Percentiles rank a stretch among this genome's conserved stretches.
These are phyloP conservation scores for Anagyrus pseudococci DNA, from an alignment of 2,888 invertebrate genomes.

Conservation along the genomic window DNA sequence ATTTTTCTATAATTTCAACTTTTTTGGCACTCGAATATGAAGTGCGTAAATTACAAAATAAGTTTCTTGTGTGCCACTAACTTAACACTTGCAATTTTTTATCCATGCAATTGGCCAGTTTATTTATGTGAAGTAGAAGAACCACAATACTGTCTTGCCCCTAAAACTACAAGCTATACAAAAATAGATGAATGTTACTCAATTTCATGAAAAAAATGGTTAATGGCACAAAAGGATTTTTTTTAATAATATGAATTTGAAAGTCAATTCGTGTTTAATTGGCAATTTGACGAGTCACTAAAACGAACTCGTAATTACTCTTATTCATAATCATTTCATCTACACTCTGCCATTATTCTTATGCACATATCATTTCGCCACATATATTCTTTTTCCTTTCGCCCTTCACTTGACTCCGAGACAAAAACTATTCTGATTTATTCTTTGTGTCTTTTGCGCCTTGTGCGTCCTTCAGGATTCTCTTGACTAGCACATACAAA, in stretches of 20 bases:
- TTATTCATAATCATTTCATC: conserved; percentile 21
- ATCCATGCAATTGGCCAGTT: background rate
- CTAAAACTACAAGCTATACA: conserved; percentile 29
- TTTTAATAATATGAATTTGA: conserved; percentile 46
- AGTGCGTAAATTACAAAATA: conserved; percentile 2
- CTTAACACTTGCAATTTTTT: conserved; percentile 5
- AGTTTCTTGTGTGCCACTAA: background rate
- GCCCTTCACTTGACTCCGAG: conserved; percentile 10
- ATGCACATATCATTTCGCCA: conserved; percentile 10
- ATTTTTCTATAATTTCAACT: conserved; percentile 2
- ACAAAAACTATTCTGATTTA: conserved; percentile 15
- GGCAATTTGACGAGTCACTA: conserved; percentile 24
- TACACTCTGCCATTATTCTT: conserved; percentile 14
- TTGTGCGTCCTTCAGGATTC: conserved; percentile 51
- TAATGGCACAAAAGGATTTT: conserved; percentile 49
- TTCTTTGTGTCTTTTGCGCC: conserved; percentile 39
- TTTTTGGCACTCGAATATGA: conserved; percentile 28
- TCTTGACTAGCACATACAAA: conserved; percentile 51
- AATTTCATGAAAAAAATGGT: conserved; percentile 38
- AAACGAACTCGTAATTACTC: conserved; percentile 26
- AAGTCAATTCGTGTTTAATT: conserved; percentile 40
- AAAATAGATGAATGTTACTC: conserved; percentile 21
- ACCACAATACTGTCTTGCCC: conserved; percentile 28
- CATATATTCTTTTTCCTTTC: conserved; percentile 5
- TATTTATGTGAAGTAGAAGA: conserved; percentile 9